These are phyloP conservation scores for Hydrophis major DNA, from an alignment of 2,797 vertebrate genomes.

Conservation along the genomic window DNA sequence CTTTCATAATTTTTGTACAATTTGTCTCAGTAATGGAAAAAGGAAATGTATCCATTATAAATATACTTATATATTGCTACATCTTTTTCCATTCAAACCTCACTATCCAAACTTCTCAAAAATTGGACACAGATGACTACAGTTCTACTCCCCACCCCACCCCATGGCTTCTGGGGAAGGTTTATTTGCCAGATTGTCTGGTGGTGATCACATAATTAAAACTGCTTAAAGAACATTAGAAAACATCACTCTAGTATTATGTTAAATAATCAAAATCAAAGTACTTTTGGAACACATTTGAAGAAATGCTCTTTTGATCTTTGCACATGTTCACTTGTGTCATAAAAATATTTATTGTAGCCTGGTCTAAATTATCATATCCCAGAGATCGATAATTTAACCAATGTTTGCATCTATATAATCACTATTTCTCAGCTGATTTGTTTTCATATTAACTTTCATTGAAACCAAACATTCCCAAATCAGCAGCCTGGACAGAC, in stretches of 20 bases:
- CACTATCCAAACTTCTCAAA: background rate
- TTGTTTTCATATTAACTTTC: background rate
- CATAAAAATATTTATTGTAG: background rate
- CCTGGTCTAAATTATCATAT: background rate
- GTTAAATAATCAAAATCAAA: constrained; percentile 24
- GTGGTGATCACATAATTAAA: background rate
- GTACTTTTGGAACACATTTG: background rate
- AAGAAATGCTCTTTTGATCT: background rate
- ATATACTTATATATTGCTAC: background rate
- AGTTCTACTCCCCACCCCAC: background rate
- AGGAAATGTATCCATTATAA: background rate
- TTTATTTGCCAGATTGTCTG: background rate
- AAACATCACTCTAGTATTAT: constrained; percentile 13
- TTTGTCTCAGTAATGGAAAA: background rate
- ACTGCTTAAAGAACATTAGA: constrained; percentile 16
- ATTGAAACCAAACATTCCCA: background rate
- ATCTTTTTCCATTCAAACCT: background rate
- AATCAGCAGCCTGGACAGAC: background rate
- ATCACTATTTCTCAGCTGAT: background rate
- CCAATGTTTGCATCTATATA: background rate
- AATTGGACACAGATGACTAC: background rate
- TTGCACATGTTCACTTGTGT: background rate
- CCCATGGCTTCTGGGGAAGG: background rate
- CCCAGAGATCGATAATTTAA: background rate
- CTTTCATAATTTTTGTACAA: background rate